Conservation (phyloP, 1,140 invertebrate genomes). For the Drosophila fuyamai region DNA sequence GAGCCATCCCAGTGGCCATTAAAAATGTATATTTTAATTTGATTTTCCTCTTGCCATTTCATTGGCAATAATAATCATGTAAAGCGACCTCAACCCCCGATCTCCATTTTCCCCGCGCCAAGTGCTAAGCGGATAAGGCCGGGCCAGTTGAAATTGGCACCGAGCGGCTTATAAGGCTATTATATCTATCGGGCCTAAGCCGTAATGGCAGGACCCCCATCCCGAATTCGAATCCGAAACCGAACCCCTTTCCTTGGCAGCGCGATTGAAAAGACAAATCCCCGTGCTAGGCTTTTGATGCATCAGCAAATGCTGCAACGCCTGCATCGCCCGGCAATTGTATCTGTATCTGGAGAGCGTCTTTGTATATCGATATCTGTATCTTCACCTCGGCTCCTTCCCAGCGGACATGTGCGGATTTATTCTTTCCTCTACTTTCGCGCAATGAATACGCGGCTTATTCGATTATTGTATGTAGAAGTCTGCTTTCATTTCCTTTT, state of each 20-base stretch:
- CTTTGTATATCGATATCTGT: constrained; percentile 52
- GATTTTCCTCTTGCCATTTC: constrained; percentile 65
- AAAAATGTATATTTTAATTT: constrained; percentile 83
- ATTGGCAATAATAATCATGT: constrained; percentile 67
- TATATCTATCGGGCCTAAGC: constrained; percentile 69
- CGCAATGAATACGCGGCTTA: constrained; percentile 76
- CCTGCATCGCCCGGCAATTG: constrained; percentile 37
- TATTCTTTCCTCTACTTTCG: constrained; percentile 66
- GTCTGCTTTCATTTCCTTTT: constrained; percentile 74
- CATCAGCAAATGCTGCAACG: constrained; percentile 41
- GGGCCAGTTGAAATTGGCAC: constrained; percentile 52
- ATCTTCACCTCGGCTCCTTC: constrained; percentile 39
- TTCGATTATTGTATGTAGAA: constrained; percentile 71
- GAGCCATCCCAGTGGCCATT: constrained; percentile 61
- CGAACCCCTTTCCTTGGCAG: constrained; percentile 11
- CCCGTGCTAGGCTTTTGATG: constrained; percentile 47
- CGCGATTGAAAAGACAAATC: constrained; percentile 55
- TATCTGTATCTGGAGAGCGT: constrained; percentile 42
- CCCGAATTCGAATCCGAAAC: constrained; percentile 14
- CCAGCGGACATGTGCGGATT: constrained; percentile 73
- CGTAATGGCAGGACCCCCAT: constrained; percentile 38
- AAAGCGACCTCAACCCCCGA: constrained; percentile 60
- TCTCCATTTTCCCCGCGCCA: not conserved
- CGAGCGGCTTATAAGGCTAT: constrained; percentile 66
- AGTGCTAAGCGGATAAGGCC: constrained; percentile 62